Evolutionary conservation across 2,888 invertebrate species (phyloP).

Genomic region (Charanyca ferruginea): DNA sequence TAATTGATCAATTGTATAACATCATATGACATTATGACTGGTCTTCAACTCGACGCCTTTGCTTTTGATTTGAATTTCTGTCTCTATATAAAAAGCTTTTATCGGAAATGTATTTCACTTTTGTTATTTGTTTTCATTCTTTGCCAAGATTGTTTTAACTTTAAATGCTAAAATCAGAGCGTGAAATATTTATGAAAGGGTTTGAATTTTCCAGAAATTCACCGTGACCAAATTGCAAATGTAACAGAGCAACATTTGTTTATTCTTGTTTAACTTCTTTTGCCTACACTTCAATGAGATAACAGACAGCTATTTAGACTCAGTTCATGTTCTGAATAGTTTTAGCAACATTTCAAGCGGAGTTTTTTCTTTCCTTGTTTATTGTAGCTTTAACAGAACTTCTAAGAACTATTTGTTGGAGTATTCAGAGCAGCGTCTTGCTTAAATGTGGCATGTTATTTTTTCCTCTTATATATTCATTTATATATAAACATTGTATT

Average conservation of each 20-base stretch:
- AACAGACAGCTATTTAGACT: constrained; percentile 31
- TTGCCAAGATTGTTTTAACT: neutral
- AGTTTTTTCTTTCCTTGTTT: constrained; percentile 41
- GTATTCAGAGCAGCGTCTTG: neutral
- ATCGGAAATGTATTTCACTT: constrained; percentile 8
- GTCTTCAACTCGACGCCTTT: constrained; percentile 28
- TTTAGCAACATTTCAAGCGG: constrained; percentile 24
- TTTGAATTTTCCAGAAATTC: constrained; percentile 1
- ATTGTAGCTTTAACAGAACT: constrained; percentile 19
- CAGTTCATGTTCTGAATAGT: constrained; percentile 47
- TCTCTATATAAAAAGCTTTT: constrained; percentile 18
- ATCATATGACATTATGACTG: constrained; percentile 60
- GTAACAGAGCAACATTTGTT: constrained; percentile 14
- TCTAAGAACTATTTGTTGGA: constrained; percentile 16
- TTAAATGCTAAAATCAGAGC: neutral
- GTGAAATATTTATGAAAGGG: constrained; percentile 7
- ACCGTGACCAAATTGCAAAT: constrained; percentile 25
- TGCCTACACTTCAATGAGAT: constrained; percentile 42
- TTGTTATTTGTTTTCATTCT: constrained; percentile 15
- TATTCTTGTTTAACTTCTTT: constrained; percentile 37
- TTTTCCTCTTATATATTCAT: neutral
- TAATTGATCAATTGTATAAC: constrained; percentile 58
- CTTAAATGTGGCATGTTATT: neutral
- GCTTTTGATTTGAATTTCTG: constrained; percentile 40
- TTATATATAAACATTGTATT: too few relatives aligned